Base-by-base conservation (phyloP, 2,113 vertebrate species). In the Epinephelus fuscoguttatus region DNA sequence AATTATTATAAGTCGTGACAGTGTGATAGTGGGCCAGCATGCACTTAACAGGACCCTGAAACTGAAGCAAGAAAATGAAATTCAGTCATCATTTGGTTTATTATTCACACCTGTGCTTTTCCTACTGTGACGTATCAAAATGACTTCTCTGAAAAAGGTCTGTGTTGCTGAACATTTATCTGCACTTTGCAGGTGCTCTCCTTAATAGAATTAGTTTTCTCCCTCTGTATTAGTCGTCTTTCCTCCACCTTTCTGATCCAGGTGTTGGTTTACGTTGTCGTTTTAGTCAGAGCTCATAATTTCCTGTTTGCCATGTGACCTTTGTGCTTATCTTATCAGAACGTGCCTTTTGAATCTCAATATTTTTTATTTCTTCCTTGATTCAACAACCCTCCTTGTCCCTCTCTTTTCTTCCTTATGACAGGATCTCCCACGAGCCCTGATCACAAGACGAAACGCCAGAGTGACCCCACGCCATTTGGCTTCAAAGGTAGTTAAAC, bases 401-500 rank as follows among this genome's bases (percentile, higher is more conserved):
- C 94, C 79, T 90, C 85, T 63, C 67, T 81, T 89, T 81, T 89
- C 80, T 1, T 64, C 7, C 45, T 89, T 93, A 84, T 93, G 57
- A 70, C 93, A 99, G 98, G 96, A 88, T 97, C 96, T 94, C 97
- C 97, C 89, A 94, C 97, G 91, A 98, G 98, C 86, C 97, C 97
- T 63, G 98, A 98, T 93, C 98, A 96, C 96, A 99, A 98, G 95
- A 93, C 97, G 77, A 99, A 99, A 93, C 96, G 97, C 2, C 98
- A 97, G 97, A 99, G 98, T 62, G 98, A 99, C 77, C 98, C 98
- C 76, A 98, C 97, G 75, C 98, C 98, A 23, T 96, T 99, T 87
- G 98, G 98, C 94, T 94, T 97, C 90, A 97, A 96, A 98, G 98
- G 98, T 99, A 5, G 3, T 42, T 42, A 2, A 14, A 15, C 45